Conservation (phyloP, 2,113 vertebrate genomes). For the Catharus fuscescens region DNA sequence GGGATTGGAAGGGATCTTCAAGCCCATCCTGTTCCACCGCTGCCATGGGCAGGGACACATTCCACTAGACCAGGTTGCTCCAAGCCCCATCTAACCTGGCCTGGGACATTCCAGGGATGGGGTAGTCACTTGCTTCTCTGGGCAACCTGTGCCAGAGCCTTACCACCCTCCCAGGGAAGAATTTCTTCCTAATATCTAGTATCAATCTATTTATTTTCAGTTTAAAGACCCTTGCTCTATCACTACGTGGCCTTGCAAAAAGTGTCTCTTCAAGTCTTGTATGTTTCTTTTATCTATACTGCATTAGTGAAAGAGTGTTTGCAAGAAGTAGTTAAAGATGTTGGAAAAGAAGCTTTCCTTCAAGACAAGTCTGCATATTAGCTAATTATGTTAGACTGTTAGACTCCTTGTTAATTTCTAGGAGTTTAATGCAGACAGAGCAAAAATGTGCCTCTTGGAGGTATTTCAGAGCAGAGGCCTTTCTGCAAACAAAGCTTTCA, state of each 20-base stretch:
- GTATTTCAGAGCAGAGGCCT: background rate
- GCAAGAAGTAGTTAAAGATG: background rate
- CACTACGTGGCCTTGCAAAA: background rate
- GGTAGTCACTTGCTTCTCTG: background rate
- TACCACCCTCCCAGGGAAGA: background rate
- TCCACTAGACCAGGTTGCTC: background rate
- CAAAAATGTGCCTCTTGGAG: fast-evolving
- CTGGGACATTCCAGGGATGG: background rate
- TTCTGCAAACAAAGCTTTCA: background rate
- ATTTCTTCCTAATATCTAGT: background rate
- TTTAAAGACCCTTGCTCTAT: background rate
- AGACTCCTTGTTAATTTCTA: background rate
- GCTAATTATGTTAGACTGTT: background rate
- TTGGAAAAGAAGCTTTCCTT: background rate
- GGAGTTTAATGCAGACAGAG: background rate
- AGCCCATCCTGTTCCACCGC: background rate
- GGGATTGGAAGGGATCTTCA: background rate
- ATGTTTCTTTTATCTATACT: background rate
- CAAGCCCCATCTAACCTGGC: background rate
- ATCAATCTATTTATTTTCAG: background rate
- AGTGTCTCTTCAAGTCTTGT: background rate
- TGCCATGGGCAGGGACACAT: background rate
- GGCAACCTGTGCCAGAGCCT: background rate
- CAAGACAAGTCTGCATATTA: background rate
- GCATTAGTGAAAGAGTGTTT: background rate